Base-by-base conservation (phyloP, 2,888 invertebrate genomes). In the Dryadula phaetusa region DNA sequence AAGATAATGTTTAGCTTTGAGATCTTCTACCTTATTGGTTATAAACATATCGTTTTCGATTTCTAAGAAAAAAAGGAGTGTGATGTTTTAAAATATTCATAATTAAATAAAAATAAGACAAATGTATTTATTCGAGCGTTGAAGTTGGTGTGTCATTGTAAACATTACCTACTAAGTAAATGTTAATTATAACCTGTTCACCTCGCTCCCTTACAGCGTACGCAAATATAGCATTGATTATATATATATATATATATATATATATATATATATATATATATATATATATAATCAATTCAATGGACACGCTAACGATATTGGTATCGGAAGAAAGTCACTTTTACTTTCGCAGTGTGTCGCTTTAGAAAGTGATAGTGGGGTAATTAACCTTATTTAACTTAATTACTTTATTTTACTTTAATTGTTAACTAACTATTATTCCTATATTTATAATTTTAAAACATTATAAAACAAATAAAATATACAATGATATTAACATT, bases 281-380 rank as follows among this genome's bases (percentile, higher is more conserved):
- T 42, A 58, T n/a, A 34, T 5, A 60, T 4, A 32, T 49, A 28
- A 42, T 42, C 18, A 18, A 60, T 42, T 49, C 58, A 47, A 60
- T 22, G 40, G 3, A 42, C 12, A 52, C 40, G 28, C 22, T 16
- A 63, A 62, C 32, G 54, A 54, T 37, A 22, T 62, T 1, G 8
- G 25, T 53, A 65, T 56, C 25, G 64, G 60, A 72, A 72, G 71
- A 71, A 72, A 61, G 66, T 34, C 44, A 72, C 71, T 72, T 67
- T 74, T 73, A 73, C 74, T 73, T 73, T 72, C 46, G 60, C 46
- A 22, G 10, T 18, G 42, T 20, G 58, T 56, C 60, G 32, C 49
- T 40, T 65, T 52, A 49, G 42, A 47, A 56, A 64, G 54, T 56
- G 56, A 46, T 64, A n/a, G n/a, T 44, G 54, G 46, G 44, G 54